phyloP scores from a whole-genome alignment of 1,140 invertebrate genomes.

The Vanessa tameamea region DNA sequence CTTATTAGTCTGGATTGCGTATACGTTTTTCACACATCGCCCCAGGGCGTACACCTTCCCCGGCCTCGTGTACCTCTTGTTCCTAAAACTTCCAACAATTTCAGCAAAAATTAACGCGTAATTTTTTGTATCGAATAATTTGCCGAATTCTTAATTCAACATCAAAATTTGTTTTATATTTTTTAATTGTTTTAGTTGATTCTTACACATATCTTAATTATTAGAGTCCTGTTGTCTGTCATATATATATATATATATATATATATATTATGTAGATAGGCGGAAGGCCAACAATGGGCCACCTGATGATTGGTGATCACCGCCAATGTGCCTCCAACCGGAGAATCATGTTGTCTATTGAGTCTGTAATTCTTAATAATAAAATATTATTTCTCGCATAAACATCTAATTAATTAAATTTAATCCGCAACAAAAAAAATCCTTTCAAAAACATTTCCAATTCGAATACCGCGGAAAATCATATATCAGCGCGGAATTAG shows the following conservation, averaged over 20 bases:
- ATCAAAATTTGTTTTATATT: neutral
- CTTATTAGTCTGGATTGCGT: conserved; percentile 75
- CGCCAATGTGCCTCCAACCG: no score
- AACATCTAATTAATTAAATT: neutral
- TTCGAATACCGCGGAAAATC: conserved; percentile 59
- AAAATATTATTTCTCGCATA: conserved; percentile 11
- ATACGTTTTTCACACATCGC: conserved; percentile 50
- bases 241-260: no score
- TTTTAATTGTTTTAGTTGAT: no score
- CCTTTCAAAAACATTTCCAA: conserved; percentile 55
- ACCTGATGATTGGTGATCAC: no score
- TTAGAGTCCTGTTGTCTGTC: no score
- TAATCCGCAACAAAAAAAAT: neutral
- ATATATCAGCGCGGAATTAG: conserved; percentile 76
- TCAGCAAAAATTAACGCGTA: neutral
- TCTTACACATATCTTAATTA: no score
- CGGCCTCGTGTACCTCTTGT: conserved; percentile 27
- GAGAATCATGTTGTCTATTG: no score
- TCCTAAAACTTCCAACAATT: conserved; percentile 24
- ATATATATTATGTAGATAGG: no score
- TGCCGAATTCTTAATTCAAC: neutral
- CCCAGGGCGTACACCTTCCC: conserved; percentile 48
- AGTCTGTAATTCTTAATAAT: no score
- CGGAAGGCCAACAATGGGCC: no score
- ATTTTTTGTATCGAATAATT: neutral